Evolutionary conservation across 1,140 invertebrate genomes (phyloP).

Genomic region (Latrodectus geometricus): DNA sequence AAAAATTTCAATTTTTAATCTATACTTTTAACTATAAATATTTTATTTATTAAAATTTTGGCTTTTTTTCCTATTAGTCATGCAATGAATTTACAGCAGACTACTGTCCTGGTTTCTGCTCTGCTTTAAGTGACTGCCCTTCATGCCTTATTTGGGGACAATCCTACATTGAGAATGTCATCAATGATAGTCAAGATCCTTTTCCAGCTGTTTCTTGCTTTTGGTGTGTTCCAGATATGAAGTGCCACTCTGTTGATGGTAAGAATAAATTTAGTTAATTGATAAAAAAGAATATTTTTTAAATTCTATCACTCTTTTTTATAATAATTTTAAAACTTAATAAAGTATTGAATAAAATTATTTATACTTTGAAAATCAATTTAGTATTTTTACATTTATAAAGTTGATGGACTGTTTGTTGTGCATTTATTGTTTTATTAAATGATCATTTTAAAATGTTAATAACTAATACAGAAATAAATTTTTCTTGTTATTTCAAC

Average conservation of each 20-base stretch:
- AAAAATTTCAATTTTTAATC: neutral
- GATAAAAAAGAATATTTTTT: too few relatives aligned
- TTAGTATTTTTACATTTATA: too few relatives aligned
- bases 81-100: constrained; percentile 30
- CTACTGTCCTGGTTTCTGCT: constrained; percentile 86
- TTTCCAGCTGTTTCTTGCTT: constrained; percentile 46
- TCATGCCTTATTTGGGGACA: constrained; percentile 76
- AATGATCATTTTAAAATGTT: too few relatives aligned
- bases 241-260: constrained; percentile 60
- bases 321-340: too few relatives aligned
- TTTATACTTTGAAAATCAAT: too few relatives aligned
- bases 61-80: constrained; percentile 3
- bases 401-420: too few relatives aligned
- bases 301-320: too few relatives aligned
- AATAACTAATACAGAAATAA: too few relatives aligned
- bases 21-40: neutral
- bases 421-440: too few relatives aligned
- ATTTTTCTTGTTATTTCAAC: too few relatives aligned
- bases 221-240: constrained; percentile 59
- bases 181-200: constrained; percentile 51
- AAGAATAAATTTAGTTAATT: constrained; percentile 16
- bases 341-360: too few relatives aligned
- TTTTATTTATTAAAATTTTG: neutral
- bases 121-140: constrained; percentile 86
- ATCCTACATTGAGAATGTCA: constrained; percentile 45